Conservation (phyloP, 2,797 vertebrate genomes). For the Ibycter americanus region DNA sequence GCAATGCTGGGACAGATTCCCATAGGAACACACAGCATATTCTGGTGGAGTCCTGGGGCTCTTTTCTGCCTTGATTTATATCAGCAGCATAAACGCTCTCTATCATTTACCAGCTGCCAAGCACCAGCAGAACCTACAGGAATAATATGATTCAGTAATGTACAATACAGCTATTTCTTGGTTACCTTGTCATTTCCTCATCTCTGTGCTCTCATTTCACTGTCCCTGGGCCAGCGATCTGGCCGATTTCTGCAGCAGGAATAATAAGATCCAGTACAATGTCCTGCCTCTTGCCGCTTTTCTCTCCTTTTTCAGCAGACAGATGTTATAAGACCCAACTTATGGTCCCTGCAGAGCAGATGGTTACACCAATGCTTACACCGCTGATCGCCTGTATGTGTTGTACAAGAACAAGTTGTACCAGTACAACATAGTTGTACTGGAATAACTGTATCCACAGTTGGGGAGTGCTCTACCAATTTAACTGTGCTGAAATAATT, state of each 20-base stretch:
- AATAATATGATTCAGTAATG: not conserved
- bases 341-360: not conserved
- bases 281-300: not conserved
- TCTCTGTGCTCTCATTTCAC: not conserved
- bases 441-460: not conserved
- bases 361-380: not conserved
- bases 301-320: not conserved
- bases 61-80: slow-evolving; percentile 38
- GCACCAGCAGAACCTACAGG: not conserved
- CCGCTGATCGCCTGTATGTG: not conserved
- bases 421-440: not conserved
- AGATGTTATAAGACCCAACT: not conserved
- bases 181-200: not conserved
- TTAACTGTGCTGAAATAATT: not conserved
- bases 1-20: slow-evolving; percentile 11
- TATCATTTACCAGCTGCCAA: slow-evolving; percentile 3
- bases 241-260: not conserved
- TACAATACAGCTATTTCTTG: not conserved
- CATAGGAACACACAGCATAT: not conserved
- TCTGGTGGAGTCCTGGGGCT: not conserved
- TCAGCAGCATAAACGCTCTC: not conserved
- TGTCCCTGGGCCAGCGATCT: not conserved
- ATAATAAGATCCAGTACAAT: not conserved
- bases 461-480: not conserved
- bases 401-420: not conserved